Percentiles rank a stretch among this genome's conserved stretches.
Conservation (phyloP, 2,113 vertebrate species). For the Trinectes maculatus region DNA sequence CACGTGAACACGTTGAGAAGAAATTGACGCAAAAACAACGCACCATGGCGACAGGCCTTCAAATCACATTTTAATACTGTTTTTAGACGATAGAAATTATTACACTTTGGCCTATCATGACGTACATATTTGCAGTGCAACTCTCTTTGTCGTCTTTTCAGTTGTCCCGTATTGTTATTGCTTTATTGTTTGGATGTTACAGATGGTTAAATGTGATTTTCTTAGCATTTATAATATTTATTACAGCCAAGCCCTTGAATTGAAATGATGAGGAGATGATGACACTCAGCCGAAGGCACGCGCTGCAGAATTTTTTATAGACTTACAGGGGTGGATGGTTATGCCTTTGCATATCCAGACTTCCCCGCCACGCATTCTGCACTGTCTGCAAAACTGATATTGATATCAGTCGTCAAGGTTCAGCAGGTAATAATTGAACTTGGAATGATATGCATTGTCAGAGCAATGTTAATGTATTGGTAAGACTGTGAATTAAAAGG, state of each 20-base stretch:
- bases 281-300: neutral
- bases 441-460: neutral
- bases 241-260: neutral
- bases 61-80: neutral
- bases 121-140: neutral
- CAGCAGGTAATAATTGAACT: neutral
- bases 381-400: neutral
- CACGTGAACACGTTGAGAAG: too few species aligned
- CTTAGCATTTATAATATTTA: neutral
- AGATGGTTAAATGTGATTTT: neutral
- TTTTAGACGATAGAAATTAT: neutral
- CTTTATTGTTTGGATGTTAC: neutral
- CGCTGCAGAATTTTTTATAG: neutral
- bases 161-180: neutral
- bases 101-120: neutral
- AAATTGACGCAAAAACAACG: too few species aligned
- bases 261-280: neutral
- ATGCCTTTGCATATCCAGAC: neutral
- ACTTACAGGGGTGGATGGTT: neutral
- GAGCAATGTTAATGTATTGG: neutral
- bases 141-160: neutral
- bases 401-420: slow-evolving; percentile 4
- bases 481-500: neutral
- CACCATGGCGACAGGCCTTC: neutral
- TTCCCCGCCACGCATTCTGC: neutral